Evolutionary conservation across 2,113 vertebrate genomes (phyloP).

Genomic region (Mesembrinibis cayennensis): DNA sequence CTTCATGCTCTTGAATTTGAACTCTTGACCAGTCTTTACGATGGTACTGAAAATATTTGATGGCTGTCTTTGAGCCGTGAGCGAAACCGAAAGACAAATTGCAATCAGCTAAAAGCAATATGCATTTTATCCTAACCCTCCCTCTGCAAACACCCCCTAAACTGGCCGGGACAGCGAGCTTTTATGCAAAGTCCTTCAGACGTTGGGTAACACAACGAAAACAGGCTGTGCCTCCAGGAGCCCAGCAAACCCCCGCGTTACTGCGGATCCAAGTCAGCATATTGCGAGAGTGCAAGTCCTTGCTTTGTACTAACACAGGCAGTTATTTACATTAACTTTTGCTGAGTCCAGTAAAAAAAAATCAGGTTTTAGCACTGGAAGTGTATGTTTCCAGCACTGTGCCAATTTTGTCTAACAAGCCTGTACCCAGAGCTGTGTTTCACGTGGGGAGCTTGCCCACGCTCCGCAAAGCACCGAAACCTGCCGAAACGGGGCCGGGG

Average conservation of each 20-base stretch:
- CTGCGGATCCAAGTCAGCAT: background rate
- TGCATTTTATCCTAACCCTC: background rate
- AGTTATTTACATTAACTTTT: background rate
- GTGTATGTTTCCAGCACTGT: background rate
- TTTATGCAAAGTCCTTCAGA: background rate
- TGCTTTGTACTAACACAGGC: background rate
- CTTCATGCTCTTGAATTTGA: background rate
- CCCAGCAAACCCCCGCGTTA: rapidly evolving
- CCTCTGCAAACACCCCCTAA: background rate
- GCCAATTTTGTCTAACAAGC: background rate
- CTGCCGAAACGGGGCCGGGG: background rate
- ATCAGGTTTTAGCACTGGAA: background rate
- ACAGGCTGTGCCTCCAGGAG: background rate
- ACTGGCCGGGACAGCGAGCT: background rate
- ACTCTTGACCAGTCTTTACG: background rate
- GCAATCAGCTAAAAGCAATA: background rate
- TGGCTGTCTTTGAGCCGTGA: background rate
- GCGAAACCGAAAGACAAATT: background rate
- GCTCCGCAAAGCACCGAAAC: background rate
- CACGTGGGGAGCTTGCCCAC: rapidly evolving
- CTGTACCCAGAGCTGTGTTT: background rate
- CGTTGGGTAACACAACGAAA: background rate
- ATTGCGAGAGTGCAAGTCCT: background rate
- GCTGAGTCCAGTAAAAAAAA: background rate
- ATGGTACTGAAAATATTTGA: background rate